A percentile compares a stretch with the other conserved stretches of the same genome.
Conservation (phyloP, 2,113 vertebrate genomes). For the Corynorhinus townsendii region DNA sequence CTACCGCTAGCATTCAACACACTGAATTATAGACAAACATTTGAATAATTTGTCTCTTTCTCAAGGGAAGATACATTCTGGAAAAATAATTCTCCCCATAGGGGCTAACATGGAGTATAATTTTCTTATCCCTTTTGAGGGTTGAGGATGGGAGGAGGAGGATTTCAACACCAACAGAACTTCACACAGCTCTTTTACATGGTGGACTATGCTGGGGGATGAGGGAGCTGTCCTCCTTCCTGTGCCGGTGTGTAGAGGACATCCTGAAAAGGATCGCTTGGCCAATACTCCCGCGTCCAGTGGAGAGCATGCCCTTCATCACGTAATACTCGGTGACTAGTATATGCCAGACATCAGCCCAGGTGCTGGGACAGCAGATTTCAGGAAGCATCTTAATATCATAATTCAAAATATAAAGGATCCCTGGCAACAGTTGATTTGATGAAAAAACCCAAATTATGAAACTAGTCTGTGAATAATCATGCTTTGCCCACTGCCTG, state of each 20-base stretch:
- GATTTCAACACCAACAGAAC: neutral
- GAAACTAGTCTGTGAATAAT: neutral
- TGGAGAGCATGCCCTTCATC: neutral
- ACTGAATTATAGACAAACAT: neutral
- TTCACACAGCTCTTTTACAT: neutral
- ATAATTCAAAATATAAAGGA: neutral
- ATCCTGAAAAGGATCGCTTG: accelerated
- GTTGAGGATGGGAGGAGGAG: neutral
- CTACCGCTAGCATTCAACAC: neutral
- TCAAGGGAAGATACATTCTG: neutral
- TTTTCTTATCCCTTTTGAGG: neutral
- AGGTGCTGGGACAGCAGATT: neutral
- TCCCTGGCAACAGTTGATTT: neutral
- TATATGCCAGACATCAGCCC: accelerated
- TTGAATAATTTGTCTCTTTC: neutral
- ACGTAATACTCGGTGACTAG: neutral
- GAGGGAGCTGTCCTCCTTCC: neutral
- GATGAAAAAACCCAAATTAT: neutral
- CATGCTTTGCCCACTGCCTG: neutral
- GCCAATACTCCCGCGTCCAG: accelerated
- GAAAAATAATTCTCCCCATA: neutral
- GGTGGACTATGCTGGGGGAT: neutral
- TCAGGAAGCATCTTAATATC: neutral
- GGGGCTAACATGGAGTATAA: accelerated
- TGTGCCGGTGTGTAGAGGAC: neutral